Base-by-base conservation (phyloP, 2,888 invertebrate genomes). In the Trichopoda pennipes region DNA sequence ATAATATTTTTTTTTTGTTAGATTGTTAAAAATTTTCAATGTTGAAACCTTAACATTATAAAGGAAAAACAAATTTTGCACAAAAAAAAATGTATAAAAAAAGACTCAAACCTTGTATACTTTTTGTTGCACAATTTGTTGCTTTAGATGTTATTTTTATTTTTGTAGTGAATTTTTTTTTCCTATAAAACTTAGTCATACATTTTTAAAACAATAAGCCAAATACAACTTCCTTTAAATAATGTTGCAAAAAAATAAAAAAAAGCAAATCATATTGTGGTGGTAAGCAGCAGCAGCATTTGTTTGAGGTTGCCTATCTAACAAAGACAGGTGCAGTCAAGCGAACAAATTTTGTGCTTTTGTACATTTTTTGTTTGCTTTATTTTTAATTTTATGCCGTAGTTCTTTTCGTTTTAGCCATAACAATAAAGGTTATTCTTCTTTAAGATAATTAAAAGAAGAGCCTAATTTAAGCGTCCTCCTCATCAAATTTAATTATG, bases 241-340 rank as follows among this genome's bases (percentile, higher is more conserved):
- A 68, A 68, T 80, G 55, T 61, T 60, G 66, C 68, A 80, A 44
- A 49, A 28, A 64, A 14, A 21, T 32, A 23, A 23, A 32, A 55
- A 21, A 56, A 4, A 70, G n/a, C 47, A 19, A 63, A 56, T 12
- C 32, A 64, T 55, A 55, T 70, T 70, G 28, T 38, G 10, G 69
- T 61, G 68, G 61, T 68, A 16, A 35, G 19, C 56, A 49, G 73
- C 69, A 70, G 61, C 66, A 82, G 51, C 79, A 82, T 82, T 82
- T 82, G 79, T 75, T 79, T 82, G 79, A 82, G 44, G 44, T 74
- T 81, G 69, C 21, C 78, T 80, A 58, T 58, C 70, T 55, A 53
- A 60, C 82, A 79, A 79, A 82, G 75, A 79, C 79, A 82, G 79
- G 82, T 79, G 82, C 79, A 82, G 79, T 82, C 75, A 75, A 82